Percentiles rank a stretch among this genome's conserved stretches.
These are phyloP conservation scores for Oncorhynchus tshawytscha DNA, from an alignment of 2,113 vertebrate genomes.

Conservation along the genomic window DNA sequence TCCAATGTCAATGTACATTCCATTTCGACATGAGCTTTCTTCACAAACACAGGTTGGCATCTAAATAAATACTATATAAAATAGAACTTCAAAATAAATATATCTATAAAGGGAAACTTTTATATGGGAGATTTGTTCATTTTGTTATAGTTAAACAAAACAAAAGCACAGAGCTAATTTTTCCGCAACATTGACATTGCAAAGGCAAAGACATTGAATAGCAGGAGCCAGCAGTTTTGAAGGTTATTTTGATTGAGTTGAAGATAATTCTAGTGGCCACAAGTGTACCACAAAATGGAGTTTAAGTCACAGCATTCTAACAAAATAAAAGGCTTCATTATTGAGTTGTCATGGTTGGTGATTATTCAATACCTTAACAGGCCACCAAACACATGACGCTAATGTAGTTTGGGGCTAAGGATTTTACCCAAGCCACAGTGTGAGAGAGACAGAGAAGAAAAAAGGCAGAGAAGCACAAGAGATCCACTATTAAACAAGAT, in stretches of 20 bases:
- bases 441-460: conserved; percentile 12
- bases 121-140: conserved; percentile 66
- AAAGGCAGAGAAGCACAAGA: conserved; percentile 45
- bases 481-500: conserved; percentile 52
- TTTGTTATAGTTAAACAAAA: conserved; percentile 74
- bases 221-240: conserved; percentile 55
- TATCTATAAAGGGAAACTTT: conserved; percentile 97
- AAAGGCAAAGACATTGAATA: conserved; percentile 68
- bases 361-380: conserved; percentile 38
- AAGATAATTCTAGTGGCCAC: conserved; percentile 38
- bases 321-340: conserved; percentile 29
- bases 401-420: conserved; percentile 22
- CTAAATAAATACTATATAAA: conserved; percentile 99
- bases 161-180: conserved; percentile 72
- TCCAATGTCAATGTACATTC: conserved; percentile 99
- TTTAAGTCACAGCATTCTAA: conserved; percentile 55
- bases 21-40: conserved; percentile 96
- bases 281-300: conserved; percentile 41
- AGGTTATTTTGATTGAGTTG: conserved; percentile 47
- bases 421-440: conserved; percentile 28
- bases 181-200: conserved; percentile 69
- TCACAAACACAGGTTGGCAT: conserved; percentile 99
- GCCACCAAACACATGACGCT: conserved; percentile 51
- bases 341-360: conserved; percentile 32
- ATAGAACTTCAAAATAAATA: conserved; percentile 99